These are phyloP conservation scores for Hemithea aestivaria DNA, from an alignment of 2,888 invertebrate species.

Conservation along the genomic window DNA sequence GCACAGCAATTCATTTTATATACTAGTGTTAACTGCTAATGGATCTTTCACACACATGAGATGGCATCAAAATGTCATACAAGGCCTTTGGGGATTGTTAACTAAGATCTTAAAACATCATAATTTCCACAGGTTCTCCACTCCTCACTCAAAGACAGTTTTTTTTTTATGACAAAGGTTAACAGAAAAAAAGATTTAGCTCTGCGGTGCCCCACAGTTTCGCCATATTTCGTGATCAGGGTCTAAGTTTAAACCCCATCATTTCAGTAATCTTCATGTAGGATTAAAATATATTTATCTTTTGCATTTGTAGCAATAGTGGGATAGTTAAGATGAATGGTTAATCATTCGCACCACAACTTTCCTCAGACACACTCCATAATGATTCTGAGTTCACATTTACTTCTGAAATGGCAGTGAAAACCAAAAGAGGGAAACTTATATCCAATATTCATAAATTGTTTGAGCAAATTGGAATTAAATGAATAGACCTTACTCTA, in stretches of 20 bases:
- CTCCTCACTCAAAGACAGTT: not conserved
- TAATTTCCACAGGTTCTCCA: constrained; percentile 11
- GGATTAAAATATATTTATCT: no score
- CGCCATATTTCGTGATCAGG: no score
- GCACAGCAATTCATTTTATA: constrained; percentile 23
- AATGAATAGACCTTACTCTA: constrained; percentile 72
- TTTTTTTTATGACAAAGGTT: not conserved
- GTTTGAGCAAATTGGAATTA: constrained; percentile 76
- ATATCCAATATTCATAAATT: constrained; percentile 47
- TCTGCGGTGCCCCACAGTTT: no score
- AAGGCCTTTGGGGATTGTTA: not conserved
- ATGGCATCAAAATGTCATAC: constrained; percentile 4
- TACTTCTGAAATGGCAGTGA: constrained; percentile 44
- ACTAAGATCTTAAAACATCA: constrained; percentile 1
- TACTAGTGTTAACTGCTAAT: constrained; percentile 16
- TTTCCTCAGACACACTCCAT: constrained; percentile 5
- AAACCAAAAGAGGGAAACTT: constrained; percentile 50
- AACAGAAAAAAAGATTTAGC: no score
- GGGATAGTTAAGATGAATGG: no score
- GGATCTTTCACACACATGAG: constrained; percentile 18
- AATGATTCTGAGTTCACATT: constrained; percentile 8
- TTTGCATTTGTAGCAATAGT: no score
- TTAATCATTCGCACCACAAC: constrained; percentile 4
- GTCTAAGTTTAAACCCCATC: no score
- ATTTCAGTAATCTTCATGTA: no score